Evolutionary conservation across 2,113 vertebrate species (phyloP), one percentile per base, ranked within the genome.

Genomic region (Copsychus sechellarum): DNA sequence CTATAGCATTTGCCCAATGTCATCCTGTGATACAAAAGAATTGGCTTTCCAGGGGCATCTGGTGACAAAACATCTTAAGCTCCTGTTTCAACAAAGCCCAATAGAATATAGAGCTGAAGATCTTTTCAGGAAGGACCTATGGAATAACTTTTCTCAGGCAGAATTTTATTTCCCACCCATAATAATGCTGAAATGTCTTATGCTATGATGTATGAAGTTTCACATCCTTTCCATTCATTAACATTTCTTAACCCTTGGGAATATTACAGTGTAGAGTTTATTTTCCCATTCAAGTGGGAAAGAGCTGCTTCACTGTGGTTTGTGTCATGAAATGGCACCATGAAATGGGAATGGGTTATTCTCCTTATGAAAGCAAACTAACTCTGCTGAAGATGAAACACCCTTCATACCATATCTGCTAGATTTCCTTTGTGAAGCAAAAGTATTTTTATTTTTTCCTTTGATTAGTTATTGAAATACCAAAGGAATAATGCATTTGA

Each of bases 151-250:
- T 81, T 34, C 31, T 76, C 40, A 31, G 67, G n/a, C 7, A 77
- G 21, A 92, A 83, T 22, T 66, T 9, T 62, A 61, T 81, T 80
- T 86, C 29, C 53, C 51, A 13, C 50, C 25, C 34, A 17, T 48
- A 60, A 70, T 23, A 64, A 45, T 76, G 86, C 40, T 50, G 53
- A 82, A 73, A 58, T 81, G 65, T 81, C 60, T 86, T 48, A 24
- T 67, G 74, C 71, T 91, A 60, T 92, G 23, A 90, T 93, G 87
- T 96, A 86, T 95, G 82, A 94, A 95, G 88, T 51, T 92, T 95
- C 85, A 86, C 81, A 56, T 54, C 29, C 24, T 95, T 92, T 90
- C 47, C 60, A 90, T 82, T 94, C 90, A 81, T 81, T 86, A 83
- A 72, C 54, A 86, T 80, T 73, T 82, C 24, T 78, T 96, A 88